Evolutionary conservation across 2,113 vertebrate species (phyloP).

Genomic region (Oncorhynchus masou): DNA sequence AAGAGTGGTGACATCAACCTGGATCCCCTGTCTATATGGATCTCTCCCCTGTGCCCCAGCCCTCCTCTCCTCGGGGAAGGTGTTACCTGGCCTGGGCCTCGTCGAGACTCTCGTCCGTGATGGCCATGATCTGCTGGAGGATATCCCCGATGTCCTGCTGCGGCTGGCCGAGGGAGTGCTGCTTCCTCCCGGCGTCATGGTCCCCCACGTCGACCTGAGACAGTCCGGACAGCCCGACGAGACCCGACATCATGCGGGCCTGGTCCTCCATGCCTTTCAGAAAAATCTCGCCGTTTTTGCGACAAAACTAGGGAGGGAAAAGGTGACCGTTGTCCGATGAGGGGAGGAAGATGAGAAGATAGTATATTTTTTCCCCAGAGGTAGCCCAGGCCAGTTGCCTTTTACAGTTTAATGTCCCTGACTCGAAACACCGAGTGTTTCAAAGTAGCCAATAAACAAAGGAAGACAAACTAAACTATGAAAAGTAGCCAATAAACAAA

Average conservation of each 20-base stretch:
- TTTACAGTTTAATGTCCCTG: not conserved
- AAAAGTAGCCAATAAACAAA: not conserved
- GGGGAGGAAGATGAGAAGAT: not conserved
- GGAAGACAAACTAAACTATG: not conserved
- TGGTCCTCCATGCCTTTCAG: constrained; percentile 68
- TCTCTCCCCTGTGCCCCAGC: not conserved
- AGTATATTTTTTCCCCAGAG: not conserved
- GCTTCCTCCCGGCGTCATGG: constrained; percentile 60
- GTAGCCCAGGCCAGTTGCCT: not conserved
- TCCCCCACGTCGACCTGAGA: constrained; percentile 56
- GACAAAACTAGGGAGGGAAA: constrained; percentile 1
- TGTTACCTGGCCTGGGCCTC: constrained; percentile 81
- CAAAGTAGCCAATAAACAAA: constrained; percentile 10
- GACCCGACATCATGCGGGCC: constrained; percentile 58
- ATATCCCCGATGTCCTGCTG: constrained; percentile 78
- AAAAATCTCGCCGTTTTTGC: constrained; percentile 39
- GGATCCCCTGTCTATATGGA: too few relatives aligned
- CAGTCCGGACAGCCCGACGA: constrained; percentile 39
- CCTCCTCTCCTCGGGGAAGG: not conserved
- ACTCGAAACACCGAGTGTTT: constrained; percentile 5
- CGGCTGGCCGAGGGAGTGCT: constrained; percentile 56
- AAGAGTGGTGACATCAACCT: too few relatives aligned
- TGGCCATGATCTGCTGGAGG: constrained; percentile 84
- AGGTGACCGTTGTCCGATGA: constrained; percentile 3
- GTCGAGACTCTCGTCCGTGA: constrained; percentile 83